Evolutionary conservation across 2,888 invertebrate genomes (phyloP), one percentile per base, ranked within the genome.

Genomic region (Drosophila barbarae): DNA sequence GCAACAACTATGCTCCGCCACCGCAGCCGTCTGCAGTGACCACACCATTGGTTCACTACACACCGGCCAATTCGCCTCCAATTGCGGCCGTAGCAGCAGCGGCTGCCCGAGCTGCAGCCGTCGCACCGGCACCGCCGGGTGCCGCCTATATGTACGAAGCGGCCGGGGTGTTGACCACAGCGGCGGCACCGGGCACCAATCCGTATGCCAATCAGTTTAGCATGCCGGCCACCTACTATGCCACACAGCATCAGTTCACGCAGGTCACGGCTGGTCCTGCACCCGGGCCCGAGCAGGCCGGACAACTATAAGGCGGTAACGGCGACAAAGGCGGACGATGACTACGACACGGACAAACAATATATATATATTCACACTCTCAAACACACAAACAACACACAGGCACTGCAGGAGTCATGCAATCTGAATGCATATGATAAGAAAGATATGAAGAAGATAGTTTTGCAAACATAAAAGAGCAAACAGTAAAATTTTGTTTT

Each of bases 81-180:
- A 87, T 88, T 57, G 81, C 87, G 8, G 82, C 82, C 7, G 84
- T 76, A 0, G 71, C 84, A 10, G 81, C 81, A 7, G 77, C 64
- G 7, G 69, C 67, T 13, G 69, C 77, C n/a, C 63, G 79, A n/a
- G 76, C 77, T 1, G 42, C 58, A 7, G 72, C 64, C 64, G 85
- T 69, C 60, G 73, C 42, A 44, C 58, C 71, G 32, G 81, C 80
- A n/a, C 73, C 76, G 0, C 73, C 76, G 0, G 76, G 68, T 13
- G 69, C 87, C 23, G 74, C 88, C 59, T 88, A 89, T 51, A 88
- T 88, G 88, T 88, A 89, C 54, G 88, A 88, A 68, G 87, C 89
- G n/a, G 83, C 85, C 36, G 88, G 88, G 18, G 87, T 89, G 39
- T 66, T 88, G 47, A 87, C 88, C 41, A 85, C 88, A 28, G 73